Evolutionary conservation across 2,797 vertebrate genomes (phyloP), one percentile per base, ranked within the genome.

Genomic region (Microctenopoma steveboyesi): DNA sequence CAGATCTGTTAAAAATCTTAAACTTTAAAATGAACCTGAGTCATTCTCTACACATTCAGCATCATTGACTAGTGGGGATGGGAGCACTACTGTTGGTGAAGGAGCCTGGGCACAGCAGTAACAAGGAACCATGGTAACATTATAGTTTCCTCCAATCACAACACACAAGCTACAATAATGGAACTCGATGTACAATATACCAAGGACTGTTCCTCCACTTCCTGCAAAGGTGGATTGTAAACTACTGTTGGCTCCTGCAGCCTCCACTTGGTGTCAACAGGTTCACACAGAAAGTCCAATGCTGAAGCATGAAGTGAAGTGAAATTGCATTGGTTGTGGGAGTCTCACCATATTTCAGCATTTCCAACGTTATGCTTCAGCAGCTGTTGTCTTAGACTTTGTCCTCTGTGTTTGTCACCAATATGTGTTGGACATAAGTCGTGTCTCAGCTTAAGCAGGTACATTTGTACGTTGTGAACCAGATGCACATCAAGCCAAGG

Each of bases 91-190:
- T n/a, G 47, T 11, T 9, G 10, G 18, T 50, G 22, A 8, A 53
- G 7, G 25, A 43, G 28, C 42, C 25, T 11, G 8, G 13, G 18
- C 40, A 57, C 27, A 39, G 18, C 39, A 42, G 35, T 7, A 39
- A 10, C 22, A 64, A 11, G 42, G 49, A 51, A 40, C 47, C 65
- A 46, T 64, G 56, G 45, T 45, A 37, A 66, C 69, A 50, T 56
- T 27, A 51, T 9, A 14, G 50, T 37, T 25, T 76, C 35, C 45
- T 69, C 61, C 48, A 66, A 58, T 72, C 60, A 66, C 48, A 69
- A n/a, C 51, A 54, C 25, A 51, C 39, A 47, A 53, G 6, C 52
- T 37, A 8, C 2, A 22, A 5, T 25, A 30, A 59, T 60, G 54
- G 58, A 51, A 33, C 45, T 45, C 35, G 27, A 47, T 11, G 22